Conservation (phyloP, 2,113 vertebrate genomes). For the Theristicus caerulescens region DNA sequence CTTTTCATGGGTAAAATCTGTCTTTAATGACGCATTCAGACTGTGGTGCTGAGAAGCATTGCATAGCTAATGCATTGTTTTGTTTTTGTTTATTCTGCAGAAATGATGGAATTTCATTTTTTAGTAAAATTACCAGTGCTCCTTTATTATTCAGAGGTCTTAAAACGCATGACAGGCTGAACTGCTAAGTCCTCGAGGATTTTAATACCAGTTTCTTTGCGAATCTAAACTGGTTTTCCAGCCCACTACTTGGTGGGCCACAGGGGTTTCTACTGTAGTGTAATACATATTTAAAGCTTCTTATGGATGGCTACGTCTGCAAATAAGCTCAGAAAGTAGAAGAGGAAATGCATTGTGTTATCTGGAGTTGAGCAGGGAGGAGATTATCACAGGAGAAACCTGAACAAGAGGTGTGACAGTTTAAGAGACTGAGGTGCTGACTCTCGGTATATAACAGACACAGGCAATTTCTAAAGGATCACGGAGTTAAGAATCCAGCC, state of each 20-base stretch:
- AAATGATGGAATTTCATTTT: slow-evolving; percentile 75
- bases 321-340: slow-evolving; percentile 55
- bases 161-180: slow-evolving; percentile 62
- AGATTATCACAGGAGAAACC: not conserved
- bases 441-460: not conserved
- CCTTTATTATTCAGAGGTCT: slow-evolving; percentile 69
- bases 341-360: not conserved
- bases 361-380: not conserved
- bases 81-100: slow-evolving; percentile 82
- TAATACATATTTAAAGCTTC: slow-evolving; percentile 63
- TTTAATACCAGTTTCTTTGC: slow-evolving; percentile 67
- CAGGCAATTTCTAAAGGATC: not conserved
- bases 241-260: slow-evolving; percentile 63
- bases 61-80: slow-evolving; percentile 79
- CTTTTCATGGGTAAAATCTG: slow-evolving; percentile 75
- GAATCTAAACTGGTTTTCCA: slow-evolving; percentile 79
- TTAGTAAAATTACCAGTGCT: slow-evolving; percentile 68
- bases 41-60: slow-evolving; percentile 62
- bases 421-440: slow-evolving; percentile 21
- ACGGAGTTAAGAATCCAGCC: not conserved
- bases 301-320: slow-evolving; percentile 32
- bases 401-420: slow-evolving; percentile 2
- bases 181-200: slow-evolving; percentile 27
- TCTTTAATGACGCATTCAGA: slow-evolving; percentile 67
- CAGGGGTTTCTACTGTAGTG: slow-evolving; percentile 29